phyloP scores from a whole-genome alignment of 92 coral and sea anemone species.

The Porites evermanni region DNA sequence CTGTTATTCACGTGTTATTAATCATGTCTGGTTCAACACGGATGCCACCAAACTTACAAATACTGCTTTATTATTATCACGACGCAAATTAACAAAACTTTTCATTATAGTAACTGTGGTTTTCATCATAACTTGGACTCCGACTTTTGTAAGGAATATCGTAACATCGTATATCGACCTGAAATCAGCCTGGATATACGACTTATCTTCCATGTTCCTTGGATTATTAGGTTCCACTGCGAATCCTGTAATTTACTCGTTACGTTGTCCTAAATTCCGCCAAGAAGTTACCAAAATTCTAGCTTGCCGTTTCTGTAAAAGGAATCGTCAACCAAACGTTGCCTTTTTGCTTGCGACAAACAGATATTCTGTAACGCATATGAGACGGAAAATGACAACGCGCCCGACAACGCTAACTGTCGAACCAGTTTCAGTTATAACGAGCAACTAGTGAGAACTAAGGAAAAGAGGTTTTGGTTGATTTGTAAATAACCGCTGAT shows the following conservation, averaged over 20 bases:
- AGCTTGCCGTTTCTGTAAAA: not conserved
- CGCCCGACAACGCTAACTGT: not conserved
- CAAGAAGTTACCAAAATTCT: constrained; percentile 10
- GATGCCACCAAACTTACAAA: constrained; percentile 38
- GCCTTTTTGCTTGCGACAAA: too few species aligned
- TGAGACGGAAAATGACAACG: not conserved
- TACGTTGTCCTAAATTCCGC: constrained; percentile 29
- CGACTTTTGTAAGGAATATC: constrained; percentile 12
- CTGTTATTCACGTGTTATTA: constrained; percentile 51
- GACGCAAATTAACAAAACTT: constrained; percentile 64
- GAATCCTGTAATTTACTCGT: constrained; percentile 36
- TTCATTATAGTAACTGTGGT: constrained; percentile 32
- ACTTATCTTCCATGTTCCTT: constrained; percentile 4
- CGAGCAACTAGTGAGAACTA: not conserved
- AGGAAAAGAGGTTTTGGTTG: too few species aligned
- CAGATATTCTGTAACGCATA: not conserved
- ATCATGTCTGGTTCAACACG: constrained; percentile 54
- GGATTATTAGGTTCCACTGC: constrained; percentile 40
- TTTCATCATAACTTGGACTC: constrained; percentile 61
- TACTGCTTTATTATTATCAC: constrained; percentile 45
- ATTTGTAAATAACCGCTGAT: too few species aligned
- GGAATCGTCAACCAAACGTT: not conserved
- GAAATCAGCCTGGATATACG: not conserved
- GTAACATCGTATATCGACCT: not conserved
- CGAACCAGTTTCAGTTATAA: not conserved